Percentiles rank a stretch among this genome's conserved stretches.
phyloP scores from a whole-genome alignment of 2,113 vertebrate genomes.

The Nesoenas mayeri region DNA sequence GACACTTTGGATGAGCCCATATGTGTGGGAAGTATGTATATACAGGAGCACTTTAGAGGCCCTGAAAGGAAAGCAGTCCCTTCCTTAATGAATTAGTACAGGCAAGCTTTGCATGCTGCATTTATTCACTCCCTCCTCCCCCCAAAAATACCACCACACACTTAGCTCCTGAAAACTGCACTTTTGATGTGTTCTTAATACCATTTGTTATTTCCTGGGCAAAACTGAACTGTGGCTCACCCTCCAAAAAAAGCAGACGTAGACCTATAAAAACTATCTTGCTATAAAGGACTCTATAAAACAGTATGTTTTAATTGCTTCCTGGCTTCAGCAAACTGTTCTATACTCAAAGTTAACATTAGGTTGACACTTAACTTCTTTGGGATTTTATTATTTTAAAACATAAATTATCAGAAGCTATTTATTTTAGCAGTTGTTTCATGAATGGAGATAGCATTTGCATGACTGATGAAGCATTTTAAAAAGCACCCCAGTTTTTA shows the following conservation, averaged over 20 bases:
- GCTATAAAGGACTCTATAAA: slow-evolving; percentile 64
- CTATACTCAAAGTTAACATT: slow-evolving; percentile 59
- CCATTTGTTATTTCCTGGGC: slow-evolving; percentile 63
- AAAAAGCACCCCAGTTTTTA: slow-evolving; percentile 58
- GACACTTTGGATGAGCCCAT: neutral
- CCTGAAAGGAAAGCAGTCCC: neutral
- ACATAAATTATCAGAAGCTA: slow-evolving; percentile 59
- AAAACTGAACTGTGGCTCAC: slow-evolving; percentile 65
- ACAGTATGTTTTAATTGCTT: slow-evolving; percentile 70
- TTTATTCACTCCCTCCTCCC: neutral
- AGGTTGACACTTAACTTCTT: slow-evolving; percentile 59
- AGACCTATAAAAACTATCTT: slow-evolving; percentile 52
- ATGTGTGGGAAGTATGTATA: neutral
- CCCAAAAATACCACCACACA: neutral
- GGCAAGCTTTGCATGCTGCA: neutral
- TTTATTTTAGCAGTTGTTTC: slow-evolving; percentile 51
- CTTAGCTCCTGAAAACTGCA: neutral
- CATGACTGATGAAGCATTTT: slow-evolving; percentile 59
- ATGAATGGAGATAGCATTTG: slow-evolving; percentile 53
- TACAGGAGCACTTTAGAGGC: neutral
- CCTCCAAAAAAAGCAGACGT: slow-evolving; percentile 17
- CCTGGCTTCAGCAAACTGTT: slow-evolving; percentile 65
- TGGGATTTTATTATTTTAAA: slow-evolving; percentile 65
- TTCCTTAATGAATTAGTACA: neutral
- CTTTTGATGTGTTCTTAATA: slow-evolving; percentile 24